Conservation (phyloP, 2,113 vertebrate species). For the Oophaga pumilio region DNA sequence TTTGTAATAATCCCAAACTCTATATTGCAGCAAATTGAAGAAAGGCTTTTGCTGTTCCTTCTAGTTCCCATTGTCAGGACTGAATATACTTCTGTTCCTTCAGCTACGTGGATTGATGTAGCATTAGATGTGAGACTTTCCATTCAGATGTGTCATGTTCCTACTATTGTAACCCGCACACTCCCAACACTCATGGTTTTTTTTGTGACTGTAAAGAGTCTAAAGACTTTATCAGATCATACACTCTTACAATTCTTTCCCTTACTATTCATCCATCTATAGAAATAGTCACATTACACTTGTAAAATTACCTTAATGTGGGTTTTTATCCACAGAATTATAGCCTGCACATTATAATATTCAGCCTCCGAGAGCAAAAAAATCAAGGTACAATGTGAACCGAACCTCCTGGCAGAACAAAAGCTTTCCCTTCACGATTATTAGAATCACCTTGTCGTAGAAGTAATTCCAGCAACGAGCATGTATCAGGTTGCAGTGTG, state of each 20-base stretch:
- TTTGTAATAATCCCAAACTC: background rate
- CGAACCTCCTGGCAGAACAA: background rate
- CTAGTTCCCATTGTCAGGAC: slow-evolving; percentile 3
- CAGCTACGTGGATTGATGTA: background rate
- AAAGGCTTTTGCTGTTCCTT: background rate
- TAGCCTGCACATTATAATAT: background rate
- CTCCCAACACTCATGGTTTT: background rate
- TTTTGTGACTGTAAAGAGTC: background rate
- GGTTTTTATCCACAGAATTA: background rate
- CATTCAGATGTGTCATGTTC: background rate
- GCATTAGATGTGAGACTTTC: background rate
- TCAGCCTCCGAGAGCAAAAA: background rate
- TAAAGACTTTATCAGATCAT: background rate
- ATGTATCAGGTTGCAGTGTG: too few species aligned
- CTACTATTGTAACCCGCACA: background rate
- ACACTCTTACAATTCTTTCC: background rate
- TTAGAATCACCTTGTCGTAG: background rate
- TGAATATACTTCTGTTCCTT: background rate
- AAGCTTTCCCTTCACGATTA: background rate
- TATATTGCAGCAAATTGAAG: background rate
- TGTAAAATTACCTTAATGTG: background rate
- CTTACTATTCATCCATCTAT: background rate
- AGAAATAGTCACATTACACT: background rate
- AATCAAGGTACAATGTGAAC: background rate
- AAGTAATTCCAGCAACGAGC: background rate